A percentile compares a stretch with the other conserved stretches of the same genome.
phyloP scores from a whole-genome alignment of 2,113 vertebrate genomes.

The Vombatus ursinus region DNA sequence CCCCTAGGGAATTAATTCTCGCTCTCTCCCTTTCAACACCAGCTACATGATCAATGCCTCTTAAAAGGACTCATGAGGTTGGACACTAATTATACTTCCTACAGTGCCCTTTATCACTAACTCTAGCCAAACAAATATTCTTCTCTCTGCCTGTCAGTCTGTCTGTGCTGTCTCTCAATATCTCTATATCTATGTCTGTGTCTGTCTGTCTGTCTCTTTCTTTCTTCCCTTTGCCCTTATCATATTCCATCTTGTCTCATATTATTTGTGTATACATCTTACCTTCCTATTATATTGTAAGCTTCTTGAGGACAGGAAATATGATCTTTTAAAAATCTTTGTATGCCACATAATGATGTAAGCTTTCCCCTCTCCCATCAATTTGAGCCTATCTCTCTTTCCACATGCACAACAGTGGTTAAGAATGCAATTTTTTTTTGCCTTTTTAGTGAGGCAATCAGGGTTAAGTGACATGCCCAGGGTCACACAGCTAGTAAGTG shows the following conservation, averaged over 20 bases:
- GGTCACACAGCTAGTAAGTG: too few relatives aligned
- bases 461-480: too few relatives aligned
- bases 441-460: too few relatives aligned
- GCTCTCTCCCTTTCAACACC: background rate
- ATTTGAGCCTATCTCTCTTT: background rate
- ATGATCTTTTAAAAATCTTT: background rate
- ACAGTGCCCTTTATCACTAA: background rate
- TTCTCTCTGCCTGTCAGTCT: background rate
- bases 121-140: background rate
- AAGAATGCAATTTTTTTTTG: background rate
- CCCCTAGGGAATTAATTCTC: background rate
- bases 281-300: background rate
- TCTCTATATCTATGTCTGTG: background rate
- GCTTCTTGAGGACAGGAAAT: background rate
- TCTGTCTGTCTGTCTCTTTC: background rate
- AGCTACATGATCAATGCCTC: background rate
- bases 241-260: background rate
- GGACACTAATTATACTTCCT: background rate
- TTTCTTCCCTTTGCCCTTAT: background rate
- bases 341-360: background rate
- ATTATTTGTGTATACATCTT: background rate
- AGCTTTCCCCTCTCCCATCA: background rate
- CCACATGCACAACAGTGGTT: background rate
- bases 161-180: rapidly evolving
- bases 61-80: background rate